phyloP scores from a whole-genome alignment of 2,113 vertebrate species.

The Semicossyphus pulcher region DNA sequence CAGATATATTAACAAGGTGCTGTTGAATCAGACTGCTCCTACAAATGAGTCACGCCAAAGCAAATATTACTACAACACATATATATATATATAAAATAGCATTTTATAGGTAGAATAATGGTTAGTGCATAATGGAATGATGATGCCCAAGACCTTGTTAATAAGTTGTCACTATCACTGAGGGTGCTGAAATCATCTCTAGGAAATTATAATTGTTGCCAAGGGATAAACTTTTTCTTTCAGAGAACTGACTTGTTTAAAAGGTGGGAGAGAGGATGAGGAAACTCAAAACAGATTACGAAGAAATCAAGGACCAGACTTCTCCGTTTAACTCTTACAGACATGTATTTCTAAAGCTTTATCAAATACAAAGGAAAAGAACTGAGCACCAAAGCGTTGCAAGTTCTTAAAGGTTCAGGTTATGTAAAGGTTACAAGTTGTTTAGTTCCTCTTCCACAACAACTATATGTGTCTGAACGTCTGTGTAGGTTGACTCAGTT shows the following conservation, averaged over 20 bases:
- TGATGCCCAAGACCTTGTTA: neutral
- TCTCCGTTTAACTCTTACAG: neutral
- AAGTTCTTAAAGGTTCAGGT: constrained; percentile 8
- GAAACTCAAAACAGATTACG: neutral
- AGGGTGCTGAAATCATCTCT: no score
- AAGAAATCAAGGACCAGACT: neutral
- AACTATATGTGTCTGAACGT: constrained; percentile 16
- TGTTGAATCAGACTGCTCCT: no score
- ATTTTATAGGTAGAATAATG: no score
- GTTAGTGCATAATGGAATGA: neutral
- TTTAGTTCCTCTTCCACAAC: constrained; percentile 4
- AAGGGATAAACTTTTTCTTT: neutral
- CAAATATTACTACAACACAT: no score
- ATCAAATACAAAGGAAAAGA: constrained; percentile 20
- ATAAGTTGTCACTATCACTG: no score
- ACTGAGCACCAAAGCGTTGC: neutral
- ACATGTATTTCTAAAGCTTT: neutral
- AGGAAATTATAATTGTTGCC: neutral
- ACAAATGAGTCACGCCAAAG: neutral
- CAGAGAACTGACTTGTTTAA: neutral
- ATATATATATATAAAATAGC: no score
- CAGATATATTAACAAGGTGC: no score
- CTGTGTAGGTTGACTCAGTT: constrained; percentile 18
- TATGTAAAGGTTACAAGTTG: constrained; percentile 27
- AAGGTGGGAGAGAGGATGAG: neutral